Evolutionary conservation across 2,888 invertebrate species (phyloP), one percentile per base, ranked within the genome.

Genomic region (Oscheius myriophilus): DNA sequence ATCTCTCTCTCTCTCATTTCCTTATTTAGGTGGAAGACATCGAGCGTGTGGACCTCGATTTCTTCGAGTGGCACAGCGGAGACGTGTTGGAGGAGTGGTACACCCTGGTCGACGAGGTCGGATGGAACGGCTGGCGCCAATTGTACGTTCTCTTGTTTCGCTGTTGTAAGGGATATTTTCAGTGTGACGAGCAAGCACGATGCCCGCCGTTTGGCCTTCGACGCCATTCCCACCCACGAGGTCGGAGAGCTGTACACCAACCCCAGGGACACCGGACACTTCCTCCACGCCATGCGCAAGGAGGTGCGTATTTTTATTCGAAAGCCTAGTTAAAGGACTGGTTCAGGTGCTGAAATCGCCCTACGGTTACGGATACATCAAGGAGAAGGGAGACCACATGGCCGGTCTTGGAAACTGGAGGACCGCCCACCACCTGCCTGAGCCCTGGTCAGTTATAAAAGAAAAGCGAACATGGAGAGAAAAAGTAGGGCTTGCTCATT

Each of bases 21-120:
- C n/a, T n/a, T n/a, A 33, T 59, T 51, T 6, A 67, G 55, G 55
- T 93, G 0, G 93, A 95, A 87, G 95, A 95, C 87, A 92, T 96
- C 53, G 94, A 95, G 88, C 68, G 73, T 11, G 64, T 85, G 45
- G 86, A 86, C 55, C 73, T 87, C 45, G 86, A 86, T 69, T 84
- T 83, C 76, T 86, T 79, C 73, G 82, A 84, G 62, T 86, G 84
- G 85, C 86, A 86, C 72, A 76, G 73, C 51, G 84, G 83, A 51
- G 83, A 84, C 49, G 80, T 82, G 21, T 66, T 82, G 69, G 77
- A 82, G 53, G 79, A 79, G 58, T 85, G 86, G 86, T 69, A 71
- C 67, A 67, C 73, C 14, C 73, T 74, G 42, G 73, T 71, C 59
- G 83, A 83, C 62, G 80, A 80, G 26, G 66, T 82, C 43, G 77